phyloP scores from a whole-genome alignment of 2,888 invertebrate genomes.

The Aporophyla lueneburgensis region DNA sequence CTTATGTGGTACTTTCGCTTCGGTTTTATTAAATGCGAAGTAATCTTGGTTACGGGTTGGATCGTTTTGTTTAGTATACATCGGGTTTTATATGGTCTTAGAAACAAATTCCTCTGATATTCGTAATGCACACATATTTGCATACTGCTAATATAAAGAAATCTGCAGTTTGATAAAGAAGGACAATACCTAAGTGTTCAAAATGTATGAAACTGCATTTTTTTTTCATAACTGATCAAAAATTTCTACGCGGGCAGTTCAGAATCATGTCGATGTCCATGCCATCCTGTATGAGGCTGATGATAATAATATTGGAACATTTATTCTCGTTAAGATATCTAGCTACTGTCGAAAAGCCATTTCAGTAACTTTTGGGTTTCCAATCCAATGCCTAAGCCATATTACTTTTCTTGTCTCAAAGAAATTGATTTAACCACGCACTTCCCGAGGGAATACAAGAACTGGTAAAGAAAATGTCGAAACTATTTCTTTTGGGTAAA shows the following conservation, averaged over 20 bases:
- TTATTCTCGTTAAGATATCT: background rate
- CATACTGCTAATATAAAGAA: background rate
- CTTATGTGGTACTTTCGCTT: conserved; percentile 54
- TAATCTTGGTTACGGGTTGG: conserved; percentile 26
- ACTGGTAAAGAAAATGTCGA: conserved; percentile 47
- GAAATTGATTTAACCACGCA: conserved; percentile 33
- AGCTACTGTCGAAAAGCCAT: background rate
- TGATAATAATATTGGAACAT: background rate
- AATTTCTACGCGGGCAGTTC: no score
- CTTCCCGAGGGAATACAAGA: conserved; percentile 28
- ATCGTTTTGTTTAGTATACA: conserved; percentile 17
- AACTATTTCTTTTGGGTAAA: conserved; percentile 52
- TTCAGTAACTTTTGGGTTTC: conserved; percentile 11
- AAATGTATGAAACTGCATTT: no score
- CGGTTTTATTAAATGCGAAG: conserved; percentile 43
- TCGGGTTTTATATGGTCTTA: conserved; percentile 11
- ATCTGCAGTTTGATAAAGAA: no score
- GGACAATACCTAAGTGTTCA: no score
- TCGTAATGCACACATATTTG: background rate
- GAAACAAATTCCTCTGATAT: conserved; percentile 1
- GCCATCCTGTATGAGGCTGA: no score
- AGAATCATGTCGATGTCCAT: no score
- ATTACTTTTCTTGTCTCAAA: conserved; percentile 28
- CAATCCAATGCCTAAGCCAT: conserved; percentile 7
- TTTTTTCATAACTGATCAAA: no score